phyloP scores from a whole-genome alignment of 2,888 invertebrate genomes.

The Stenodema calcarata region DNA sequence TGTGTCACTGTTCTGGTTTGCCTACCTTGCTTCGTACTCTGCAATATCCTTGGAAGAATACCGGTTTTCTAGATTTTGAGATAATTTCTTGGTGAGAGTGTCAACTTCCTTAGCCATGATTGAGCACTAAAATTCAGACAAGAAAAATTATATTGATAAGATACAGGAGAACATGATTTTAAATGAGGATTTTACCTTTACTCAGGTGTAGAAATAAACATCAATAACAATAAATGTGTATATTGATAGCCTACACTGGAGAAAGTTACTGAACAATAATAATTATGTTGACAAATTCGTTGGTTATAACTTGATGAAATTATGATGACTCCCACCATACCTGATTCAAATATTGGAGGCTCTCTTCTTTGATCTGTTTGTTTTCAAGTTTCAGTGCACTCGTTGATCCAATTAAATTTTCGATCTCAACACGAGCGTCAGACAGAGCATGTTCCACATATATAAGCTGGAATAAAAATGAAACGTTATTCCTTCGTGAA shows the following conservation, averaged over 20 bases:
- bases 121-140: background rate
- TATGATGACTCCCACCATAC: background rate
- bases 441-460: slow-evolving; percentile 8
- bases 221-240: background rate
- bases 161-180: background rate
- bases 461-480: background rate
- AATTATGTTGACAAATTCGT: too few relatives aligned
- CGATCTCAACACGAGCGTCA: slow-evolving; percentile 30
- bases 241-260: background rate
- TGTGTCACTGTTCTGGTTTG: background rate
- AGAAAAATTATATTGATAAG: background rate
- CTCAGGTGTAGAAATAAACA: background rate
- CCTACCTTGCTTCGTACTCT: slow-evolving; percentile 20
- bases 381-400: slow-evolving; percentile 50
- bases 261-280: background rate
- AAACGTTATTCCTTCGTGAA: too few relatives aligned
- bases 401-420: slow-evolving; percentile 40
- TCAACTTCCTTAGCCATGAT: slow-evolving; percentile 17
- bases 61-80: slow-evolving; percentile 35
- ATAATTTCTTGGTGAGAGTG: background rate
- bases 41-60: slow-evolving; percentile 21
- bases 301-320: background rate
- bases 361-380: slow-evolving; percentile 55
- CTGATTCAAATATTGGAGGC: slow-evolving; percentile 52
- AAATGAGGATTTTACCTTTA: background rate